A percentile compares a stretch with the other conserved stretches of the same genome.
These are phyloP conservation scores for Dasypus novemcinctus DNA, from an alignment of 2,113 vertebrate species.

Conservation along the genomic window DNA sequence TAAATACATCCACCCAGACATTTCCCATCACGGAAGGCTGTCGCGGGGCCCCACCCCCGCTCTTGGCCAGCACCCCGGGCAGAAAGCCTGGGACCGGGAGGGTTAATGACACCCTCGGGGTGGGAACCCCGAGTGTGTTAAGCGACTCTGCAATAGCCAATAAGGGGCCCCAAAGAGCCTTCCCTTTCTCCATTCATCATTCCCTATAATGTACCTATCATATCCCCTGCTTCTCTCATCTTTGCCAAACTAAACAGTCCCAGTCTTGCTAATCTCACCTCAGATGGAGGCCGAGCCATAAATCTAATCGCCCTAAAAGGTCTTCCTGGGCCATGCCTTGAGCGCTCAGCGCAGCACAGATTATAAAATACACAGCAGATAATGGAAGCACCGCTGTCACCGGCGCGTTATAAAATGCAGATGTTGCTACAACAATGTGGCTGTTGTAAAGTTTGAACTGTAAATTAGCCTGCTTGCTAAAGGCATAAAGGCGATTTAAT, in stretches of 20 bases:
- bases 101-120: not conserved
- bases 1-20: conserved; percentile 68
- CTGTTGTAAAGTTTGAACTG: conserved; percentile 3
- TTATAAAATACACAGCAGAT: conserved; percentile 32
- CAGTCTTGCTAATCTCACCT: conserved; percentile 67
- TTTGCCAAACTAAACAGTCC: conserved; percentile 76
- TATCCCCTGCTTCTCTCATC: conserved; percentile 32
- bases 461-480: not conserved
- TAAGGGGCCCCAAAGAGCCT: not conserved
- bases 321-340: not conserved
- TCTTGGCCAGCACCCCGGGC: not conserved
- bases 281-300: conserved; percentile 58
- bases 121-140: not conserved
- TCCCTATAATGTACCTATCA: conserved; percentile 68
- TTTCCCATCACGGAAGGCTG: conserved; percentile 47
- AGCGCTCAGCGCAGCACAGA: not conserved
- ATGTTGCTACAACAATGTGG: conserved; percentile 31
- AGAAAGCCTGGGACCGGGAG: not conserved
- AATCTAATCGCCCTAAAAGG: conserved; percentile 55
- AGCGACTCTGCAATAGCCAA: conserved; percentile 44
- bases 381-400: not conserved
- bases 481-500: conserved; percentile 14
- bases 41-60: not conserved
- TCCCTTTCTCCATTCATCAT: conserved; percentile 70
- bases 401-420: conserved; percentile 36